Evolutionary conservation across 2,888 invertebrate genomes (phyloP), one percentile per base, ranked within the genome.

Genomic region (Neuroscelio doddi): DNA sequence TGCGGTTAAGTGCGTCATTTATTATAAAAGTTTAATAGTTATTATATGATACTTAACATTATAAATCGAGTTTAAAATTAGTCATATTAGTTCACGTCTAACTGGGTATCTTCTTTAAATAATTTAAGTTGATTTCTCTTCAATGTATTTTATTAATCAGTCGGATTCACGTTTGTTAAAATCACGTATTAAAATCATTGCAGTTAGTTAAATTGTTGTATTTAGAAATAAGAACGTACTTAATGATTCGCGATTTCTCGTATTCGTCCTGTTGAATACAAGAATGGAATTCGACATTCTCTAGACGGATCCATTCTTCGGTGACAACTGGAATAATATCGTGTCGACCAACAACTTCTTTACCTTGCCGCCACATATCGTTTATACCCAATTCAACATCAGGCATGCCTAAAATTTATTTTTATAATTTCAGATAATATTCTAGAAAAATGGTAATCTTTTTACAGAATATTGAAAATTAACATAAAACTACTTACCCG

Each of bases 261-360:
- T 96, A 98, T 75, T 96, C 95, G 64, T 95, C 93, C 75, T 93
- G 93, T 80, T 97, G 94, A 46, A 98, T 94, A 82, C 95, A 94
- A 51, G 92, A 91, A 86, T 98, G 98, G 85, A 99, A 97, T 85
- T 98, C 97, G 0, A 95, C 91, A 44, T 92, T 90, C 86, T 99
- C 98, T 51, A 98, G 89, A 32, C 96, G 91, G 80, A 99, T 99
- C 99, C 99, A 99, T 86, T 99, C 97, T 86, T 99, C 99, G 0
- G 99, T 99, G 64, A 94, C 94, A 12, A 96, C 96, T 15, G 99
- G 98, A 82, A 99, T 97, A 84, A 99, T 99, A 86, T 99, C 99
- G 85, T 98, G 97, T 1, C 99, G 89, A 0, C 99, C 97, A 1
- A 99, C 99, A 49, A 99, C 97, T 88, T 99, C 99, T 85, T 93